These are phyloP conservation scores for Dione juno DNA, from an alignment of 2,888 invertebrate genomes.

Conservation along the genomic window DNA sequence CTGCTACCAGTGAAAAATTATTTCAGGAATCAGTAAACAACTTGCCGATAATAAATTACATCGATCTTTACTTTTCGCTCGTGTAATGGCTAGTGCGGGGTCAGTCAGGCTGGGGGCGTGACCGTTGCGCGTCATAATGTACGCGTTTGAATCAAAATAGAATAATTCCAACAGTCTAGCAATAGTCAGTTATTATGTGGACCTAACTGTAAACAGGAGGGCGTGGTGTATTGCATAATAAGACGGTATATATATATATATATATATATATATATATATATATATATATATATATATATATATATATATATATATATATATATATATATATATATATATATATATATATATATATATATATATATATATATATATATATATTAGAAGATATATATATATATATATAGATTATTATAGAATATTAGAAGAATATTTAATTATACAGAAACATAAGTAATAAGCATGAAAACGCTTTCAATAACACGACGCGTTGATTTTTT, in stretches of 20 bases:
- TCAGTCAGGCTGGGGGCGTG: constrained; percentile 53
- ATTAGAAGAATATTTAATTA: too few species aligned
- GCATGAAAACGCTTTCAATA: constrained; percentile 5
- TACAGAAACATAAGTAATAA: not conserved
- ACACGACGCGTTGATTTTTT: constrained; percentile 2
- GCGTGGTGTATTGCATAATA: constrained; percentile 8
- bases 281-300: too few species aligned
- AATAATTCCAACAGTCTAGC: constrained; percentile 2
- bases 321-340: too few species aligned
- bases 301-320: too few species aligned
- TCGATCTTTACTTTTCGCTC: constrained; percentile 31
- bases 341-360: too few species aligned
- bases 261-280: too few species aligned
- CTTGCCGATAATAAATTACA: constrained; percentile 1
- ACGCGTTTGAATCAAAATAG: constrained; percentile 24
- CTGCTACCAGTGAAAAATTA: not conserved
- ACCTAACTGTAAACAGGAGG: not conserved
- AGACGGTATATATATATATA: too few species aligned
- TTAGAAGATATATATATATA: too few species aligned
- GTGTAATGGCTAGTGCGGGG: constrained; percentile 41
- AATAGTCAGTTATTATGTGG: constrained; percentile 3
- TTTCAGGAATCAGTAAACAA: constrained; percentile 20
- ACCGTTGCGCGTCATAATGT: constrained; percentile 46
- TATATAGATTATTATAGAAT: too few species aligned
- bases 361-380: too few species aligned